Base-by-base conservation (phyloP, 2,797 vertebrate species). In the Siniperca undulata region DNA sequence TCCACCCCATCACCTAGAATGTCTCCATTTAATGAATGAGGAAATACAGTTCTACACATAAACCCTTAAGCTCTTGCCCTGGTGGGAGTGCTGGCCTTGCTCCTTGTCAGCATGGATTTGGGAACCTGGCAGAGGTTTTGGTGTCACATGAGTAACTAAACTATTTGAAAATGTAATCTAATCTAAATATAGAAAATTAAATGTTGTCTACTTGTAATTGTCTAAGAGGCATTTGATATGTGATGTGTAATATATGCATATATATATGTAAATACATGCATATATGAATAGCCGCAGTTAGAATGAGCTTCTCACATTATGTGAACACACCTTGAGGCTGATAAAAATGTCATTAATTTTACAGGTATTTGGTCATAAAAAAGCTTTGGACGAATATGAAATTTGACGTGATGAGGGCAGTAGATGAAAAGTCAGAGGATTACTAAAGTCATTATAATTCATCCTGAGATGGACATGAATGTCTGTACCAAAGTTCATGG, bases 21-120 rank as follows among this genome's bases (percentile, higher is more conserved):
- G 44, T 77, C 72, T 89, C 68, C 11, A 30, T 78, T 74, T 77
- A 91, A 87, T 89, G 59, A 91, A 87, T 42, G 71, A 80, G 71
- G 60, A 82, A 83, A 83, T 66, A 14, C 62, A 67, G 52, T 55
- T 78, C 4, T 36, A 52, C 50, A 58, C 30, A 16, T 48, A 72
- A 56, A 22, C n/a, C 64, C 36, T 74, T 81, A 27, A 53, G 72
- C 89, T 78, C 46, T 10, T 30, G 60, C 53, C 48, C 74, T 50
- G 38, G 14, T 73, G 61, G 69, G 70, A 78, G 48, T 65, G 72
- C 76, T 56, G 66, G 76, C 60, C 67, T 74, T 24, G 72, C 61
- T 84, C 13, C 75, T 65, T 91, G 84, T 87, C 88, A 62, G 17
- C 56, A 83, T 78, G 69, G 48, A 89, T 91, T 88, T 86, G 61